Evolutionary conservation across 2,797 vertebrate genomes (phyloP).

Genomic region (Acanthurus tractus): DNA sequence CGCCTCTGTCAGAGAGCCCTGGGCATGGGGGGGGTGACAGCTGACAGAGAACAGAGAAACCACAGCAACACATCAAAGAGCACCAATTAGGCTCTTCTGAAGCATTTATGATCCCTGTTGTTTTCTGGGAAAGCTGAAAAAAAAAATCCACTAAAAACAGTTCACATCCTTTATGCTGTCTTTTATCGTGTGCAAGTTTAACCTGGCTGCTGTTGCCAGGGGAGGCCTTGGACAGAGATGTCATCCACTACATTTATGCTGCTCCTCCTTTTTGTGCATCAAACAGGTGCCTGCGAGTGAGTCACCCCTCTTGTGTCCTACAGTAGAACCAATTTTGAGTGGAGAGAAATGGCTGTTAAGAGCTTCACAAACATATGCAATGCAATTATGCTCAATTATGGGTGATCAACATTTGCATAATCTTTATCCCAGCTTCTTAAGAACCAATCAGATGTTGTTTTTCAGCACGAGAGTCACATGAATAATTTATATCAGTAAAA

Average conservation of each 20-base stretch:
- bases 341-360: constrained; percentile 69
- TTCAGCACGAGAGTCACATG: constrained; percentile 71
- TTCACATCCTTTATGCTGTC: constrained; percentile 4
- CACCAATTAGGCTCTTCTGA: constrained; percentile 70
- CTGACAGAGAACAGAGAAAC: constrained; percentile 63
- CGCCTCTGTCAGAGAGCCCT: constrained; percentile 59
- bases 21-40: constrained; percentile 43
- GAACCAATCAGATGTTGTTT: constrained; percentile 79
- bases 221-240: constrained; percentile 36
- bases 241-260: constrained; percentile 34
- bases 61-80: constrained; percentile 65
- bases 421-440: constrained; percentile 79
- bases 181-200: constrained; percentile 11
- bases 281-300: constrained; percentile 69
- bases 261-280: constrained; percentile 40
- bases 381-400: constrained; percentile 83
- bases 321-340: constrained; percentile 48
- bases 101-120: constrained; percentile 65
- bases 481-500: constrained; percentile 79
- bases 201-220: constrained; percentile 36
- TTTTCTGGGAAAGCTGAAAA: constrained; percentile 47
- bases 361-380: constrained; percentile 80
- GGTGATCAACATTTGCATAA: constrained; percentile 82
- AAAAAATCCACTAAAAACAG: constrained; percentile 2
- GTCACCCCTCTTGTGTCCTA: constrained; percentile 56